Conservation (phyloP, 2,113 vertebrate genomes). For the Anas platyrhynchos region DNA sequence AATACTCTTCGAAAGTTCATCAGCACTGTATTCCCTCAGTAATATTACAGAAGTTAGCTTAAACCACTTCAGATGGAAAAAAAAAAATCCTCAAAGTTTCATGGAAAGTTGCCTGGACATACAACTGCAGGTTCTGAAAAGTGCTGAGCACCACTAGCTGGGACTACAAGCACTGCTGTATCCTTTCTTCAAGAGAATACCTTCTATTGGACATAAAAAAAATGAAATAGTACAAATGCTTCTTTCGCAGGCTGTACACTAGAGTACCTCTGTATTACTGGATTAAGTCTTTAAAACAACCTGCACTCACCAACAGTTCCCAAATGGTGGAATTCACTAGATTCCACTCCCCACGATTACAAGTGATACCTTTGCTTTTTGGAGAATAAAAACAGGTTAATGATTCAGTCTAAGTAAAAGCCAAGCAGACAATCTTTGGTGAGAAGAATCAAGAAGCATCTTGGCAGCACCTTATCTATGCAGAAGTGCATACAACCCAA, state of each 20-base stretch:
- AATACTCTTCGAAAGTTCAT: not conserved
- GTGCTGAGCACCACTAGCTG: not conserved
- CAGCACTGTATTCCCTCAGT: not conserved
- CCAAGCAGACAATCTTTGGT: not conserved
- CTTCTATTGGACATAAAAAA: fast-evolving
- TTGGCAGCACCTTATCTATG: not conserved
- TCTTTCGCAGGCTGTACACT: fast-evolving
- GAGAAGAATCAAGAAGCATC: not conserved
- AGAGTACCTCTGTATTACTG: no score
- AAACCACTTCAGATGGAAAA: not conserved
- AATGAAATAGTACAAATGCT: not conserved
- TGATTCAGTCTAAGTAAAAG: not conserved
- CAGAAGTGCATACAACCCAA: not conserved
- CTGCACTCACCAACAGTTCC: not conserved
- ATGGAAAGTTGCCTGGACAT: no score
- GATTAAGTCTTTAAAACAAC: not conserved
- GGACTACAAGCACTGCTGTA: not conserved
- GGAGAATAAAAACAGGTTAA: not conserved
- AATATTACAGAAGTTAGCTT: not conserved
- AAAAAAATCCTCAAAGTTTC: no score
- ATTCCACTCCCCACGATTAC: not conserved
- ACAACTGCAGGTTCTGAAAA: fast-evolving
- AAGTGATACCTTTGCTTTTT: not conserved
- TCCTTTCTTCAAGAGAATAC: not conserved
- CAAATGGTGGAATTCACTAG: not conserved